Conservation (phyloP, 2,113 vertebrate species). For the Syrrhaptes paradoxus region DNA sequence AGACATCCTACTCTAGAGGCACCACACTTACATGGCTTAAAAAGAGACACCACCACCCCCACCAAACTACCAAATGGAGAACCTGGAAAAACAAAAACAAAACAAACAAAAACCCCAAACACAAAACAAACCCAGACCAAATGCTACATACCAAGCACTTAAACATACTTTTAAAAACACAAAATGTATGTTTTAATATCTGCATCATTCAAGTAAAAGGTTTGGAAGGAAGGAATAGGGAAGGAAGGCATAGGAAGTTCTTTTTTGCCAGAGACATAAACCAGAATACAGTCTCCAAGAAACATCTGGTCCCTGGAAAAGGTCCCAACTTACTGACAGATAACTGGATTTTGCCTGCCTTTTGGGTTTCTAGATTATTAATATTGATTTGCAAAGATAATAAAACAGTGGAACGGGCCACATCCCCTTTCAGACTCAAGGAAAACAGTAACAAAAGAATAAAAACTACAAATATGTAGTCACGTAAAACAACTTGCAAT, state of each 20-base stretch:
- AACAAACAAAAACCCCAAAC: neutral
- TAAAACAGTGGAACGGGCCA: slow-evolving; percentile 52
- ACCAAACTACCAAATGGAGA: slow-evolving; percentile 7
- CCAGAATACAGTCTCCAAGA: slow-evolving; percentile 22
- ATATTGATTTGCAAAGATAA: slow-evolving; percentile 75
- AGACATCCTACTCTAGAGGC: neutral
- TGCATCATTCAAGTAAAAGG: slow-evolving; percentile 8
- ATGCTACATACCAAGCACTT: neutral
- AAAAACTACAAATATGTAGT: slow-evolving; percentile 4
- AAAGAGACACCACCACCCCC: neutral
- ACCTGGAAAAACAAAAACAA: neutral
- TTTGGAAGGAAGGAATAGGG: neutral
- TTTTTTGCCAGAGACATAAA: slow-evolving; percentile 21
- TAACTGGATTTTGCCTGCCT: slow-evolving; percentile 49
- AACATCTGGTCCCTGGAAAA: slow-evolving; percentile 61
- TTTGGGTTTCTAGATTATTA: slow-evolving; percentile 45
- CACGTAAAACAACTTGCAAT: neutral
- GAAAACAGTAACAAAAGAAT: slow-evolving; percentile 25
- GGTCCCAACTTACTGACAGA: slow-evolving; percentile 56
- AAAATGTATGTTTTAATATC: neutral
- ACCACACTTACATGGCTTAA: neutral
- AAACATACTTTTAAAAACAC: neutral
- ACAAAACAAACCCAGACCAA: neutral
- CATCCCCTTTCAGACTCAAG: slow-evolving; percentile 60
- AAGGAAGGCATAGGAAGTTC: slow-evolving; percentile 22